Evolutionary conservation across 2,797 vertebrate species (phyloP), one percentile per base, ranked within the genome.

Genomic region (Podarcis siculus): DNA sequence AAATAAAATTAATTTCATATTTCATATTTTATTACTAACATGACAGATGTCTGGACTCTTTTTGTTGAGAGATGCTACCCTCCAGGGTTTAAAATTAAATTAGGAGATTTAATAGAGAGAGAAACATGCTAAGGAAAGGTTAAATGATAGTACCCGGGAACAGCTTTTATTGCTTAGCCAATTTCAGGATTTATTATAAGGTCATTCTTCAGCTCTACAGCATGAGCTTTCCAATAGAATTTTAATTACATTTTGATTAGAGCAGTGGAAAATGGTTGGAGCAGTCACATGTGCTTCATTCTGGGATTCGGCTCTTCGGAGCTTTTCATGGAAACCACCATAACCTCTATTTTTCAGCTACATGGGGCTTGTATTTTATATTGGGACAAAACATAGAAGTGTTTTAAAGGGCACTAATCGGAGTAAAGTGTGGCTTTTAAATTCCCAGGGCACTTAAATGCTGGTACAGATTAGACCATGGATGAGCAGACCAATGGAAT

Each of bases 171-270:
- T 78, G 83, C 45, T 79, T 78, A 86, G 64, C 64, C 67, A 64
- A 91, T 90, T 85, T 86, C 78, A 86, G 86, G 84, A 88, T 35
- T 82, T 82, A 39, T 21, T 27, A 49, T 0, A 5, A 90, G n/a
- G 83, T 87, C 5, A 91, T 92, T 93, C 86, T 89, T 83, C 72
- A 90, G 83, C n/a, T 92, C 77, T 89, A 55, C 86, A 86, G 67
- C 19, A 89, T 17, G 69, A 89, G 84, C 71, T 45, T 76, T 69
- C 32, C 39, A 75, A 82, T 55, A 71, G 25, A 92, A 93, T 90
- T 89, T 89, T 86, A 91, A 88, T 85, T 88, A 77, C 23, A 30
- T 81, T 89, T 92, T 78, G 21, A 12, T 80, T 88, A 89, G 15
- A 92, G 21, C 21, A 61, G 8, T 12, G 79, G 10, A 88, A 87